These are phyloP conservation scores for Diplosoma virens DNA, from an alignment of 23 tunicate species.

Conservation along the genomic window DNA sequence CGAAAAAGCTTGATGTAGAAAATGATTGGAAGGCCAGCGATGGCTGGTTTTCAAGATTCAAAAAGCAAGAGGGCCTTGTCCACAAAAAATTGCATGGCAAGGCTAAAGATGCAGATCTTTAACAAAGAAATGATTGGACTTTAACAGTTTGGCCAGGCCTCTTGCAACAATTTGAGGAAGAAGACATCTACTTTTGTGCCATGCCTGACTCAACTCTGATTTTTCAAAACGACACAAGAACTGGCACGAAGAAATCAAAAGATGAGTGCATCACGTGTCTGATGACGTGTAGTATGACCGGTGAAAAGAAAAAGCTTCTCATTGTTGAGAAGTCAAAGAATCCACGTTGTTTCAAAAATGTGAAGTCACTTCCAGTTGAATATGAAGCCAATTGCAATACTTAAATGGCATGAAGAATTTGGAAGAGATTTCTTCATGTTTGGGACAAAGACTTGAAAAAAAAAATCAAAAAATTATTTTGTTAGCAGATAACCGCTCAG, in stretches of 20 bases:
- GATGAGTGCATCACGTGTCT: no score
- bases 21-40: neutral
- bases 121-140: no score
- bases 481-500: neutral
- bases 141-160: neutral
- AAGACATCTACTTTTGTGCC: neutral
- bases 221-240: no score
- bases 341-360: neutral
- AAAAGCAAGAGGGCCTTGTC: neutral
- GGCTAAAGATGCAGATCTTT: no score
- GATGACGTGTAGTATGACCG: no score
- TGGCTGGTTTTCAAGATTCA: neutral
- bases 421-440: neutral
- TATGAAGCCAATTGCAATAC: neutral
- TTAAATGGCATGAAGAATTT: no score
- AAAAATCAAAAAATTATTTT: neutral
- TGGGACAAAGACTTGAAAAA: neutral
- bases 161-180: neutral
- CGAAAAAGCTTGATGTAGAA: neutral
- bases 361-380: neutral
- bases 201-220: no score
- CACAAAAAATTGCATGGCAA: neutral
- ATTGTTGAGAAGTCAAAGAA: no score
- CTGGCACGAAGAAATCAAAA: no score
- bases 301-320: no score